Conservation (phyloP, 2,797 vertebrate genomes). For the Dendrocincla fuliginosa region DNA sequence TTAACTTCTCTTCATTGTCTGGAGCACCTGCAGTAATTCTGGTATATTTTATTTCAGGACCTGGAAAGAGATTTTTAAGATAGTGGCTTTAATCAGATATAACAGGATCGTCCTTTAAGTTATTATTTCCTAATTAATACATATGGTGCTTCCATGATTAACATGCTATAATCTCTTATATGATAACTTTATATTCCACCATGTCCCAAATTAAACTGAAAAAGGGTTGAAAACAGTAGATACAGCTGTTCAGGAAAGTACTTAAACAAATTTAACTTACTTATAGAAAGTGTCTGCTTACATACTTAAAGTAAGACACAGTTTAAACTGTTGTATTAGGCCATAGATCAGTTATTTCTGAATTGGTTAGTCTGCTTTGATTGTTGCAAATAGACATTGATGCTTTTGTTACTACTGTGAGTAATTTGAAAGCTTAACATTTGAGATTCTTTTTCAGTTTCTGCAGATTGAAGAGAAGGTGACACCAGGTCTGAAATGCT, state of each 20-base stretch:
- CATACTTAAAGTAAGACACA: background rate
- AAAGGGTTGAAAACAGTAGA: background rate
- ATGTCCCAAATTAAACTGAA: background rate
- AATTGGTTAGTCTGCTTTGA: background rate
- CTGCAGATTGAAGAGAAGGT: background rate
- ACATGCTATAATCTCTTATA: background rate
- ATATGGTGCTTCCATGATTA: background rate
- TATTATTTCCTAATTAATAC: background rate
- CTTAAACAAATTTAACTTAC: background rate
- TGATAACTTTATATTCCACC: background rate
- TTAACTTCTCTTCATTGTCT: constrained; percentile 75
- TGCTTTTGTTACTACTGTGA: background rate
- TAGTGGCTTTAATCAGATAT: background rate
- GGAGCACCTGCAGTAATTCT: constrained; percentile 72
- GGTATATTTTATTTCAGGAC: constrained; percentile 82
- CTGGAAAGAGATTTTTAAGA: constrained; percentile 28
- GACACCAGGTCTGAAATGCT: background rate
- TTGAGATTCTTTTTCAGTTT: background rate
- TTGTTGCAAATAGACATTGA: background rate
- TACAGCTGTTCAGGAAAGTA: background rate
- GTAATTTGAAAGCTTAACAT: background rate
- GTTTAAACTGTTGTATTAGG: background rate
- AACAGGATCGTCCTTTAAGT: background rate
- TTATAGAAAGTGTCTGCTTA: background rate
- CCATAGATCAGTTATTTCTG: background rate